These are phyloP conservation scores for Caranx melampygus DNA, from an alignment of 2,113 vertebrate species.

Conservation along the genomic window DNA sequence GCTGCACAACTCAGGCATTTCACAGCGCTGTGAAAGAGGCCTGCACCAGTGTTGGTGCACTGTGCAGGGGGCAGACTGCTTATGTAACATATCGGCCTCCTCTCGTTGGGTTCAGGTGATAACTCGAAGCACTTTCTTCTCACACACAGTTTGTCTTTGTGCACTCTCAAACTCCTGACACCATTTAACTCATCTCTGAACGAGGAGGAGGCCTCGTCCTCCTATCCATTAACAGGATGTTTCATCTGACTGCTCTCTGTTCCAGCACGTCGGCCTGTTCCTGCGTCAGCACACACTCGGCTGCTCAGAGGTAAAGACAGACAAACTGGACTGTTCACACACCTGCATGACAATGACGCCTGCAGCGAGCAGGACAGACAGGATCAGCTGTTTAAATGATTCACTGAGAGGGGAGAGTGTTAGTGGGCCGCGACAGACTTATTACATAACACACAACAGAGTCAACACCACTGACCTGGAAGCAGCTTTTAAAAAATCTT, in stretches of 20 bases:
- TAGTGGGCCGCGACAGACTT: slow-evolving; percentile 31
- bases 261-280: slow-evolving; percentile 1
- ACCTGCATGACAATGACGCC: not conserved
- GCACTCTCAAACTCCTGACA: not conserved
- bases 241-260: slow-evolving; percentile 23
- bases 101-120: slow-evolving; percentile 1
- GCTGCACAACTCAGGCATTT: slow-evolving; percentile 47
- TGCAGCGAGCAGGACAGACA: not conserved
- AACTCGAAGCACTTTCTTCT: not conserved
- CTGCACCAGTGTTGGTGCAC: not conserved
- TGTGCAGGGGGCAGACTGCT: slow-evolving; percentile 31
- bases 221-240: slow-evolving; percentile 13
- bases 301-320: slow-evolving; percentile 8
- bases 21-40: slow-evolving; percentile 59
- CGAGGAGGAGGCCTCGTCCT: not conserved
- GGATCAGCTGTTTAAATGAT: slow-evolving; percentile 35
- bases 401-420: slow-evolving; percentile 16
- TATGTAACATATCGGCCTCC: slow-evolving; percentile 15
- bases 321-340: not conserved
- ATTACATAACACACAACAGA: slow-evolving; percentile 39
- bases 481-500: not conserved
- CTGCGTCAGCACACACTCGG: slow-evolving; percentile 5
- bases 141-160: not conserved
- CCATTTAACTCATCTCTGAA: slow-evolving; percentile 5
- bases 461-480: slow-evolving; percentile 13